Percentiles rank a stretch among this genome's conserved stretches.
These are phyloP conservation scores for Todiramphus saurophagus DNA, from an alignment of 2,113 vertebrate species.

Conservation along the genomic window DNA sequence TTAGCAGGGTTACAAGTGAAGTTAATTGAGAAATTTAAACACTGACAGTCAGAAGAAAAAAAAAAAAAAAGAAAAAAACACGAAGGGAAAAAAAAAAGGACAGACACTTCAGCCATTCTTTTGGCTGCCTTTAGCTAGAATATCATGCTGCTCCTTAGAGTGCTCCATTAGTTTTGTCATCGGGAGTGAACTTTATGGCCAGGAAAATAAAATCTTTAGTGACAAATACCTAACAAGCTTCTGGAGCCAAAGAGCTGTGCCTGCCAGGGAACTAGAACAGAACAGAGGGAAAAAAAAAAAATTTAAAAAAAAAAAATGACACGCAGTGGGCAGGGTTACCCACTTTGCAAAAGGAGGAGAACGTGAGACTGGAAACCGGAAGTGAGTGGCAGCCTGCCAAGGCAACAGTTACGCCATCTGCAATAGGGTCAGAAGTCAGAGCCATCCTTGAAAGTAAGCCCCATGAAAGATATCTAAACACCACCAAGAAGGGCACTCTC, in stretches of 20 bases:
- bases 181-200: not conserved
- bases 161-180: constrained; percentile 8
- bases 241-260: not conserved
- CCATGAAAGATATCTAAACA: constrained; percentile 40
- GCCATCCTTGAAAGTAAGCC: constrained; percentile 34
- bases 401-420: constrained; percentile 37
- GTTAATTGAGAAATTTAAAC: constrained; percentile 29
- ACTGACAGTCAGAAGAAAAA: not conserved
- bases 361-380: not conserved
- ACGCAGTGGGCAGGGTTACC: not conserved
- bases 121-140: not conserved
- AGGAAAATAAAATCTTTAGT: constrained; percentile 32
- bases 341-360: not conserved
- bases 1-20: not conserved
- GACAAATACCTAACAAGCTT: constrained; percentile 48
- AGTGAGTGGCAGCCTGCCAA: constrained; percentile 56
- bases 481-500: constrained; percentile 15
- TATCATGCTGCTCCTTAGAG: not conserved
- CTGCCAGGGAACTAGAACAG: not conserved
- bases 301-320: not conserved
- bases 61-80: no score
- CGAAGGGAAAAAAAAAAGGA: not conserved
- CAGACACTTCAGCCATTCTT: not conserved
- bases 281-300: no score
- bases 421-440: constrained; percentile 31